Conservation (phyloP, 2,113 vertebrate species). For the Bos taurus region ARS-UCD2.0 NC_037345.1:29523001-29523500, state of each 20-base stretch:
- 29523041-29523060: neutral
- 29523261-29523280: constrained; percentile 2
- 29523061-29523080: neutral
- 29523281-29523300: neutral
- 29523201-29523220: neutral
- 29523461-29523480: neutral
- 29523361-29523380: neutral
- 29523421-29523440: neutral
- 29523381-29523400: neutral
- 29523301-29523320: neutral
- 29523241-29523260: neutral
- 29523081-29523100: neutral
- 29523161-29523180: neutral
- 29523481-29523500: neutral
- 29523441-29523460: neutral
- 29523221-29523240: neutral
- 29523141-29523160: neutral
- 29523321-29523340: neutral
- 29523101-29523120: neutral
- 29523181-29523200: neutral
- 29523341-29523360: neutral
- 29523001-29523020: neutral
- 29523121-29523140: constrained; percentile 45
- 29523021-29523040: neutral
- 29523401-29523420: neutral